Conservation (phyloP, 2,888 invertebrate species). For the Beris morrisii region DNA sequence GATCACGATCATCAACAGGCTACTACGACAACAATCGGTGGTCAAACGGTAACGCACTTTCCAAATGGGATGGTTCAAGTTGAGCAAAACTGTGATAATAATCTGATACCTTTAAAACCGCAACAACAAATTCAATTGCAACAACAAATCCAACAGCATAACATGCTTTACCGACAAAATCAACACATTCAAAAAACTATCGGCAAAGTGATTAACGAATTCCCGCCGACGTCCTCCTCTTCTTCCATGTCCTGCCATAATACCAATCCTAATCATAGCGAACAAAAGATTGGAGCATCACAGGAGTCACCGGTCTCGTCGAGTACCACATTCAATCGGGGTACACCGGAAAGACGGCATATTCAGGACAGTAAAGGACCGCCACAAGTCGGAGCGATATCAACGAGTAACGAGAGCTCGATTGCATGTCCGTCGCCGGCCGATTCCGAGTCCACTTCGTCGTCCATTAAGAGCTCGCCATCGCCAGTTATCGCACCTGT, state of each 20-base stretch:
- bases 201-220: neutral
- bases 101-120: slow-evolving; percentile 41
- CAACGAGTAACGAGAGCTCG: slow-evolving; percentile 79
- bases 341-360: slow-evolving; percentile 51
- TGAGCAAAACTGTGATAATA: slow-evolving; percentile 44
- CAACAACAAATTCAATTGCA: slow-evolving; percentile 47
- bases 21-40: slow-evolving; percentile 44
- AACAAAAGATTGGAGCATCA: slow-evolving; percentile 48
- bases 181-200: slow-evolving; percentile 39
- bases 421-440: slow-evolving; percentile 68
- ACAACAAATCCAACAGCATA: slow-evolving; percentile 47
- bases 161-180: slow-evolving; percentile 44
- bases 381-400: slow-evolving; percentile 82
- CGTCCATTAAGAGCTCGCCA: slow-evolving; percentile 52
- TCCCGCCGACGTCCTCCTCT: neutral
- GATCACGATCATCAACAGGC: slow-evolving; percentile 35
- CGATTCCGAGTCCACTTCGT: slow-evolving; percentile 45
- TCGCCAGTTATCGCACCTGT: slow-evolving; percentile 41
- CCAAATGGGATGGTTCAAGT: slow-evolving; percentile 47
- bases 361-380: slow-evolving; percentile 68
- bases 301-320: slow-evolving; percentile 57
- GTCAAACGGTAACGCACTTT: slow-evolving; percentile 46
- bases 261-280: slow-evolving; percentile 46
- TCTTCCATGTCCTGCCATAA: neutral
- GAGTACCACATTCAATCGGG: slow-evolving; percentile 57